Evolutionary conservation across 2,888 invertebrate genomes (phyloP).

Genomic region (Eumerus sabulonum): DNA sequence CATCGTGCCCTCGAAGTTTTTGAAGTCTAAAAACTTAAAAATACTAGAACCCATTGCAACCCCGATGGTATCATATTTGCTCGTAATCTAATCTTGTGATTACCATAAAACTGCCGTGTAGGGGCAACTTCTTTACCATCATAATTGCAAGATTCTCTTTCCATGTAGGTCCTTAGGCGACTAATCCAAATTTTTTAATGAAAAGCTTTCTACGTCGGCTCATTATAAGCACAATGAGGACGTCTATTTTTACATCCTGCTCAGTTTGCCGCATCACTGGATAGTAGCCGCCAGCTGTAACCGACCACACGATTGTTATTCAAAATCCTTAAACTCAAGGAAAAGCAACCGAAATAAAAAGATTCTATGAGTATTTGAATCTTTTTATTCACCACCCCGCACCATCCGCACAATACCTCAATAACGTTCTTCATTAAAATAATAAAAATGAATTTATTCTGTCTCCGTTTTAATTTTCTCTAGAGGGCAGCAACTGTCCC

Average conservation of each 20-base stretch:
- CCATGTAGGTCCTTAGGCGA: too few species aligned
- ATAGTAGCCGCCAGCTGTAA: constrained; percentile 4
- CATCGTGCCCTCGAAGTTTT: too few species aligned
- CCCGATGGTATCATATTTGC: too few species aligned
- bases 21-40: too few species aligned
- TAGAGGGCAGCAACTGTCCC: background rate
- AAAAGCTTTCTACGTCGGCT: background rate
- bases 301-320: background rate
- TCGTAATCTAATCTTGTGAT: too few species aligned
- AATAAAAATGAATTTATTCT: constrained; percentile 52
- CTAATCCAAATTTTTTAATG: constrained; percentile 3
- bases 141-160: too few species aligned
- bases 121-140: too few species aligned
- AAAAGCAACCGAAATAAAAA: background rate
- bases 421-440: constrained; percentile 55
- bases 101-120: too few species aligned
- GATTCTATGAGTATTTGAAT: too few species aligned
- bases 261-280: background rate
- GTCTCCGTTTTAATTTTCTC: constrained; percentile 50
- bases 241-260: constrained; percentile 4
- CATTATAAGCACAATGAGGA: constrained; percentile 16
- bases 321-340: background rate
- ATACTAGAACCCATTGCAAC: too few species aligned
- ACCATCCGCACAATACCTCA: constrained; percentile 26
- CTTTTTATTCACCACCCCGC: too few species aligned